Evolutionary conservation across 2,113 vertebrate species (phyloP), one percentile per base, ranked within the genome.

Genomic region (Sphyrna mokarran): DNA sequence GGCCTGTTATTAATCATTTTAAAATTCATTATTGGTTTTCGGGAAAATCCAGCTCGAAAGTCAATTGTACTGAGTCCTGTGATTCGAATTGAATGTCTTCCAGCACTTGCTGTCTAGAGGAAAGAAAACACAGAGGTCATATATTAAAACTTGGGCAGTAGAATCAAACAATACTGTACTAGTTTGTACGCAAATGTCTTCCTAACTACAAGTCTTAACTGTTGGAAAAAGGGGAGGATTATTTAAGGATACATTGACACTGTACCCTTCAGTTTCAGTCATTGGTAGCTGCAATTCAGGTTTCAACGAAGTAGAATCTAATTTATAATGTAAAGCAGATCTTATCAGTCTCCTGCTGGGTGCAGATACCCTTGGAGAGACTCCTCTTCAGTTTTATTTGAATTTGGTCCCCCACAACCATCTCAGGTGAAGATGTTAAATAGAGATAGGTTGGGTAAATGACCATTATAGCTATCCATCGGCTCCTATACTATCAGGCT

Each of bases 61-160:
- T 99, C 99, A n/a, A 99, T 98, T 48, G 97, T 99, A 97, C 99
- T 99, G 96, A 99, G 98, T 9, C 99, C 99, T 0, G 99, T 98
- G 96, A 99, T 98, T 14, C 99, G 98, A 61, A 99, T 97, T 0
- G 99, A 99, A 96, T 99, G 99, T 68, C 99, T 98, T 96, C 99
- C 99, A 93, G 97, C 98, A 97, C 99, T 99, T 0, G 98, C 98
- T 0, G 97, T 98, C 99, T 99, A 97, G 97, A 96, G 23, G 48
- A 43, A 80, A 95, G 9, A 96, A 95, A 40, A 1, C 23, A 91
- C 94, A 87, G 90, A 26, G 40, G 70, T 89, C 86, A 69, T 2
- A 94, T 58, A 37, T 95, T 96, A 94, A n/a, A 83, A 95, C 5
- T 16, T 80, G 68, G 40, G 26, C 16, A 48, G 80, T 6, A n/a